Conservation (phyloP, 2,797 vertebrate species). For the Sardinella longiceps region DNA sequence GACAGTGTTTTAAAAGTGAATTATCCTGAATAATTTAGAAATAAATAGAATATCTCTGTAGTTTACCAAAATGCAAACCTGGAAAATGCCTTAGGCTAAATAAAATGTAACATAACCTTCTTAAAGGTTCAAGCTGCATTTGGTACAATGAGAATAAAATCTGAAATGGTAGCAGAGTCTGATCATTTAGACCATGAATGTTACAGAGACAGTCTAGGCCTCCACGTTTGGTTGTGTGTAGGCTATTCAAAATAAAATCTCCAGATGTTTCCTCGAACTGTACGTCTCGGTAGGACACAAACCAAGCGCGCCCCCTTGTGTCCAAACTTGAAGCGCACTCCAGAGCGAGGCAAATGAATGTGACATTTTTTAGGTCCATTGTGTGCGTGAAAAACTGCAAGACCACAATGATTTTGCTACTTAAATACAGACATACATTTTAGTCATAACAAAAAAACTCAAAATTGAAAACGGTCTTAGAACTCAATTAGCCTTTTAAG, state of each 20-base stretch:
- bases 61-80: background rate
- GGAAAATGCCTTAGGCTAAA: too few species aligned
- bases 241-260: background rate
- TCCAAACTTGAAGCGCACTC: background rate
- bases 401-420: too few species aligned
- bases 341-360: background rate
- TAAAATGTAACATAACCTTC: background rate
- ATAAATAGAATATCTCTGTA: background rate
- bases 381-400: background rate
- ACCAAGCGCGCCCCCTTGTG: slow-evolving; percentile 11
- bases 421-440: too few species aligned
- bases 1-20: background rate
- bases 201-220: background rate
- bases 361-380: background rate
- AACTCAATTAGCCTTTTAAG: too few species aligned
- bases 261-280: slow-evolving; percentile 1
- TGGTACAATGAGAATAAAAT: too few species aligned
- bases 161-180: background rate
- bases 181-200: background rate
- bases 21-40: background rate
- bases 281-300: background rate
- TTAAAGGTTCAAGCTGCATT: background rate
- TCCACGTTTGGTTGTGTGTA: background rate
- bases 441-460: too few species aligned
- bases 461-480: too few species aligned